Conservation (phyloP, 2,888 invertebrate genomes). For the Cryptocheilus praepositus region DNA sequence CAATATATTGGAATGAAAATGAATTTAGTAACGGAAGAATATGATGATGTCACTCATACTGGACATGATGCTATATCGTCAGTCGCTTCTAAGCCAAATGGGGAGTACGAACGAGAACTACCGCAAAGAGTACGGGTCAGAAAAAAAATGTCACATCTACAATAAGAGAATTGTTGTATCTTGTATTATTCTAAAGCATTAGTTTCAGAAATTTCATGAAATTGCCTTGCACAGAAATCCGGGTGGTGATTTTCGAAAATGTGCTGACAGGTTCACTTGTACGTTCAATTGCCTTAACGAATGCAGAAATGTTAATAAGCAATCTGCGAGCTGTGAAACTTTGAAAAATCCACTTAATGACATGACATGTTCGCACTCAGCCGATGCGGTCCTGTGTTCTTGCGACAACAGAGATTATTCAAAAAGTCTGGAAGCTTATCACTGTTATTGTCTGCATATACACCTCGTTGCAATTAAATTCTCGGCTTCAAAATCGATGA, state of each 20-base stretch:
- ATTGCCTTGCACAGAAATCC: slow-evolving; percentile 61
- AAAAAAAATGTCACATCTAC: slow-evolving; percentile 18
- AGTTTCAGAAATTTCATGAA: slow-evolving; percentile 49
- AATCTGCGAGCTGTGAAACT: slow-evolving; percentile 29
- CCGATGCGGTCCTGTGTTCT: slow-evolving; percentile 22
- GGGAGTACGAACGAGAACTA: too few relatives aligned
- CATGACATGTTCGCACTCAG: slow-evolving; percentile 34
- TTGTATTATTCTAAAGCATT: slow-evolving; percentile 8
- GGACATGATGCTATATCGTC: slow-evolving; percentile 9
- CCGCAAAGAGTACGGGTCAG: slow-evolving; percentile 17
- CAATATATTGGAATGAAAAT: slow-evolving; percentile 69
- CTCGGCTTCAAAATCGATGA: slow-evolving; percentile 44
- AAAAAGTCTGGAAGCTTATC: slow-evolving; percentile 59
- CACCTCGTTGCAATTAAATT: slow-evolving; percentile 60
- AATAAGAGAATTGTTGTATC: slow-evolving; percentile 18
- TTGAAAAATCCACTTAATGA: slow-evolving; percentile 27
- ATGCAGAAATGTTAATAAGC: slow-evolving; percentile 26
- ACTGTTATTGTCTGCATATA: slow-evolving; percentile 65
- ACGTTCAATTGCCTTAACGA: slow-evolving; percentile 13
- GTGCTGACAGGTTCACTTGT: neutral
- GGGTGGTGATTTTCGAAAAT: slow-evolving; percentile 58
- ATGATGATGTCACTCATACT: neutral
- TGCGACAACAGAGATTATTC: slow-evolving; percentile 19
- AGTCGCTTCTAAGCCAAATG: neutral
- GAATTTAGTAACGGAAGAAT: slow-evolving; percentile 20